phyloP scores from a whole-genome alignment of 1,140 invertebrate species.

The Temnothorax longispinosus region DNA sequence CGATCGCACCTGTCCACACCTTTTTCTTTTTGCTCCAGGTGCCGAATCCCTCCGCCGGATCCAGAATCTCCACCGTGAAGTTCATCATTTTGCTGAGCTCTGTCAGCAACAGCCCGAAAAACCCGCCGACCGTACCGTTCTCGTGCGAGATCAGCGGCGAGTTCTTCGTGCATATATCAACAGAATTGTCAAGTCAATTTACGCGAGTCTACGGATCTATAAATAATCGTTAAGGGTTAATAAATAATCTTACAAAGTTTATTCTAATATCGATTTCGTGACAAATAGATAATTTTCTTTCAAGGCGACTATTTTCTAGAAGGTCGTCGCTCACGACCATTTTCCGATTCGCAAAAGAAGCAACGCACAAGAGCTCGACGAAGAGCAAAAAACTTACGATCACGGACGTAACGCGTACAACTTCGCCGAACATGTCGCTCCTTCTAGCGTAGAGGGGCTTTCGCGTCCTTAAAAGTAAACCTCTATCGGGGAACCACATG shows the following conservation, averaged over 20 bases:
- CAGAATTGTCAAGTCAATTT: background rate
- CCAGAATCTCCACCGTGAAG: conserved; percentile 61
- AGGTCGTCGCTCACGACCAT: background rate
- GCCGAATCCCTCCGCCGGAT: conserved; percentile 60
- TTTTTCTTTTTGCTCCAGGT: conserved; percentile 49
- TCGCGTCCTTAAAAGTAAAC: conserved; percentile 13
- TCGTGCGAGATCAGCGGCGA: conserved; percentile 51
- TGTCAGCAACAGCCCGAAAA: conserved; percentile 64
- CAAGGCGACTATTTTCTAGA: background rate
- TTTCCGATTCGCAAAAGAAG: background rate
- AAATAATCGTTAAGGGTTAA: background rate
- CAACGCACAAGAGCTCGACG: background rate
- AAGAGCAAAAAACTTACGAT: conserved; percentile 50
- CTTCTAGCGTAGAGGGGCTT: conserved; percentile 63
- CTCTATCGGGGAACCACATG: conserved; percentile 56
- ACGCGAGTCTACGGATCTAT: background rate
- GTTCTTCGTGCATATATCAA: conserved; percentile 57
- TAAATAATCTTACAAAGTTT: too few relatives aligned
- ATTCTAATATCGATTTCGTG: background rate
- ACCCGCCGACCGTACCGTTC: conserved; percentile 40
- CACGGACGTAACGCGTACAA: conserved; percentile 65
- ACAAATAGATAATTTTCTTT: background rate
- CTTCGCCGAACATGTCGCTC: conserved; percentile 57
- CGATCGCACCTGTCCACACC: conserved; percentile 72
- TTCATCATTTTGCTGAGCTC: conserved; percentile 74